These are phyloP conservation scores for Fringilla coelebs DNA, from an alignment of 2,797 vertebrate genomes.

Conservation along the genomic window DNA sequence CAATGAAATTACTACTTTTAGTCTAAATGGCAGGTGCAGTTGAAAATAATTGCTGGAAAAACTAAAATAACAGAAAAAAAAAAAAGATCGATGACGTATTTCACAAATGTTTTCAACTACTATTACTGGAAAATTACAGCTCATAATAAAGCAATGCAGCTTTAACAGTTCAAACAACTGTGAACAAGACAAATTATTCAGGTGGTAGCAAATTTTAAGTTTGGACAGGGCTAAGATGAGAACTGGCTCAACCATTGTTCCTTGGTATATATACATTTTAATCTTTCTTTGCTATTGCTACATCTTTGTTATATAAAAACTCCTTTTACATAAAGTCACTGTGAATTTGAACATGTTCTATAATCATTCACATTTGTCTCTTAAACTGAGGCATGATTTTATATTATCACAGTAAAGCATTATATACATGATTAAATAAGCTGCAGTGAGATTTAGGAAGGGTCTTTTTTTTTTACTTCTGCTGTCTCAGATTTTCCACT, in stretches of 20 bases:
- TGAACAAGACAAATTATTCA: conserved; percentile 12
- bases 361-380: neutral
- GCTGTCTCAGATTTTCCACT: neutral
- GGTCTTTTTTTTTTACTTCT: neutral
- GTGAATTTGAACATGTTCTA: neutral
- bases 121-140: conserved; percentile 50
- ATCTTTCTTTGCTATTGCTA: neutral
- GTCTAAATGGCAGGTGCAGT: conserved; percentile 72
- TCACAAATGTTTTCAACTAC: conserved; percentile 41
- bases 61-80: conserved; percentile 48
- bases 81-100: conserved; percentile 13
- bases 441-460: neutral
- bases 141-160: conserved; percentile 4
- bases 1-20: conserved; percentile 83
- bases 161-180: conserved; percentile 4
- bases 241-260: neutral
- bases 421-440: neutral
- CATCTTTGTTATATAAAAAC: neutral
- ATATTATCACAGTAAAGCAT: neutral
- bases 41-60: conserved; percentile 76
- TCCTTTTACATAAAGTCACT: neutral
- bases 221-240: neutral
- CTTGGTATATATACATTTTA: neutral
- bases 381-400: neutral
- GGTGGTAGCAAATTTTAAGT: neutral